Evolutionary conservation across 2,113 vertebrate species (phyloP), one percentile per base, ranked within the genome.

Genomic region (Datnioides undecimradiatus): DNA sequence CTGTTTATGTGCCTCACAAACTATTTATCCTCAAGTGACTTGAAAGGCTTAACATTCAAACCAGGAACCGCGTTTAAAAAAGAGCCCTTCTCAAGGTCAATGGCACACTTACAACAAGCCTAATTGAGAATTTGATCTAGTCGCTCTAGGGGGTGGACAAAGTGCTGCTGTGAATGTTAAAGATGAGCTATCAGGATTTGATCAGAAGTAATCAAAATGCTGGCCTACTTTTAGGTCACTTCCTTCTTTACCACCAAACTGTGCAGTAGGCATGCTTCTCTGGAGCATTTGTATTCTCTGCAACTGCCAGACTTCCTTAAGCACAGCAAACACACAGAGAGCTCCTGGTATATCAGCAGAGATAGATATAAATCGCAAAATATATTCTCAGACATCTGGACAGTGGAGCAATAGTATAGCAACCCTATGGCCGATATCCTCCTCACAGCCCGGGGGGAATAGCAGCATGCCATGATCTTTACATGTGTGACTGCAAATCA

Each of bases 81-180:
- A 67, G 33, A 82, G 46, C 49, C 49, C 64, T 57, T 79, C 76
- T 87, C 91, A 94, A 93, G 93, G 93, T 91, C 89, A 59, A 78
- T 81, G 89, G 79, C 64, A 25, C 69, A 78, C 80, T 90, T 90
- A 88, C 87, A 91, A 91, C 83, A 83, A 78, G 80, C 82, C 87
- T 94, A 91, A 94, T 92, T 93, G 92, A 87, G 90, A 91, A 91
- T 92, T 92, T 92, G 91, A 91, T 92, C 87, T 82, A 85, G 90
- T 90, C 40, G 73, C 90, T 90, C 80, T 46, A 57, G 79, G 90
- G 90, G 86, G 40, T 83, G 85, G 88, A 89, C 80, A 68, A 69
- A 68, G 75, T 55, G 79, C 86, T 82, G 84, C 80, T 31, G 67
- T 87, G 92, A 90, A 94, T 94, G 83, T 71, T 91, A 91, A 94